Conservation (phyloP, 2,888 invertebrate genomes). For the Craniophora ligustri region DNA sequence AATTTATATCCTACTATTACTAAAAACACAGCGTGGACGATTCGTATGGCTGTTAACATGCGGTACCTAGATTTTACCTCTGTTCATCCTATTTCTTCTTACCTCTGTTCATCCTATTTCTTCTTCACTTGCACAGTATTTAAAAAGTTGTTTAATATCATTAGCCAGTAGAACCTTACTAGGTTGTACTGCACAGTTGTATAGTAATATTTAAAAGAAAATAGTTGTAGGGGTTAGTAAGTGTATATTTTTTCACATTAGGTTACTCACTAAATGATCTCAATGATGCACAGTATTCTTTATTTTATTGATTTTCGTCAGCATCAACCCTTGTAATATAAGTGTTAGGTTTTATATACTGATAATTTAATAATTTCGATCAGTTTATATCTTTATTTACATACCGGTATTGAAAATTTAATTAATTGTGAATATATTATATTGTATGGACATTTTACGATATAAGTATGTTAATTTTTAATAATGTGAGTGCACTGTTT, state of each 20-base stretch:
- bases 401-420: background rate
- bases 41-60: too few relatives aligned
- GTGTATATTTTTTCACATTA: conserved; percentile 28
- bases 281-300: conserved; percentile 79
- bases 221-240: background rate
- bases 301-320: conserved; percentile 54
- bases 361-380: conserved; percentile 32
- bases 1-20: too few relatives aligned
- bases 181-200: conserved; percentile 20
- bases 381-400: conserved; percentile 21
- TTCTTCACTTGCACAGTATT: too few relatives aligned
- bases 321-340: conserved; percentile 34
- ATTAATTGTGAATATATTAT: background rate
- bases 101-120: too few relatives aligned
- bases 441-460: background rate
- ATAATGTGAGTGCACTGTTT: conserved; percentile 35
- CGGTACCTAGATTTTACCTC: too few relatives aligned
- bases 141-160: too few relatives aligned
- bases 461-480: too few relatives aligned
- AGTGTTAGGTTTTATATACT: background rate
- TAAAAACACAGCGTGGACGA: too few relatives aligned
- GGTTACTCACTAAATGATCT: conserved; percentile 72
- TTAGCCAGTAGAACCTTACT: conserved; percentile 15
- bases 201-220: conserved; percentile 7
- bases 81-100: too few relatives aligned